phyloP scores from a whole-genome alignment of 2,888 invertebrate genomes.

The Limnephilus marmoratus region DNA sequence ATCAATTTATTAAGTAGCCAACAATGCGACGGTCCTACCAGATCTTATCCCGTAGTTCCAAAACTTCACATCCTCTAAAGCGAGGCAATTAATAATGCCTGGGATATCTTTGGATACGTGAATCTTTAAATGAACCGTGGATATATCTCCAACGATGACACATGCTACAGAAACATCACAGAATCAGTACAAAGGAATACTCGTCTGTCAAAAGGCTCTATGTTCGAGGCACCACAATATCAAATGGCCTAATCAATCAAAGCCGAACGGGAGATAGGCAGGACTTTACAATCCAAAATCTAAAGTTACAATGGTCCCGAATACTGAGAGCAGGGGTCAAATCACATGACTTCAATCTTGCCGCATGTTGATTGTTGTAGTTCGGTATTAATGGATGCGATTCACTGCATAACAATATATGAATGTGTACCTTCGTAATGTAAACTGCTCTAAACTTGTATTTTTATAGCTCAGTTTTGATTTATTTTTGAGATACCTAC shows the following conservation, averaged over 20 bases:
- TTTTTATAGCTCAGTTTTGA: background rate
- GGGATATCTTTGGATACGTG: conserved; percentile 7
- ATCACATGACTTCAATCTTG: conserved; percentile 25
- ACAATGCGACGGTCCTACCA: conserved; percentile 18
- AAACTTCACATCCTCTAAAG: background rate
- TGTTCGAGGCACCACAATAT: conserved; percentile 50
- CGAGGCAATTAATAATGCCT: conserved; percentile 43
- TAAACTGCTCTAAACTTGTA: background rate
- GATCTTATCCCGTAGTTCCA: background rate
- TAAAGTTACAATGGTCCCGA: conserved; percentile 38
- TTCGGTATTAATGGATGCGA: background rate
- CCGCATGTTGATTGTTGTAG: conserved; percentile 1
- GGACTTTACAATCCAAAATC: conserved; percentile 40
- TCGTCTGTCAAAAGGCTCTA: conserved; percentile 41
- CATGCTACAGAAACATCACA: conserved; percentile 10
- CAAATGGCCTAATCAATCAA: conserved; percentile 61
- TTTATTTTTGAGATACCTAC: background rate
- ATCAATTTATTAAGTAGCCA: conserved; percentile 46
- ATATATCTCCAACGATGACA: conserved; percentile 41
- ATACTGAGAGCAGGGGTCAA: conserved; percentile 20
- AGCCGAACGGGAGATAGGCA: conserved; percentile 32
- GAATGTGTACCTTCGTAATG: background rate
- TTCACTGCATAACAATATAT: background rate
- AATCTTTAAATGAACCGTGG: background rate
- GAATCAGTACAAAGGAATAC: conserved; percentile 35